Percentiles rank a stretch among this genome's conserved stretches.
Conservation (phyloP, 2,113 vertebrate genomes). For the Indri indri region DNA sequence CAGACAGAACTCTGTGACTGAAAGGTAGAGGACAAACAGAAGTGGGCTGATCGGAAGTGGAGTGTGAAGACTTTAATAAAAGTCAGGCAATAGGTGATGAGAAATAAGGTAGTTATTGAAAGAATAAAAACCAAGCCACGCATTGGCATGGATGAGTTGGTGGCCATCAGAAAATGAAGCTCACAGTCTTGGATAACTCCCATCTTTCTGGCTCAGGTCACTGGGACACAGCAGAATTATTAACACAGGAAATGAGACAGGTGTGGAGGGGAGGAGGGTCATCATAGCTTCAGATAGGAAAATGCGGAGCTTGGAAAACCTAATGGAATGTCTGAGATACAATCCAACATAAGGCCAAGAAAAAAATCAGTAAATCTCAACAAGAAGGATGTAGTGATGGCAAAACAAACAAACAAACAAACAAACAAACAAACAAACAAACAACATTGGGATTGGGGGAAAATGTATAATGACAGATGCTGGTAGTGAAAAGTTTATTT, state of each 20-base stretch:
- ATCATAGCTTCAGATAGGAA: background rate
- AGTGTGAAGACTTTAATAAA: background rate
- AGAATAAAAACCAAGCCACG: background rate
- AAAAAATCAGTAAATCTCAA: background rate
- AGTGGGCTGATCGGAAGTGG: background rate
- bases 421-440: too few relatives aligned
- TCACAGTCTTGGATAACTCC: background rate
- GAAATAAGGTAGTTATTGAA: background rate
- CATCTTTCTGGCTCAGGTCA: background rate
- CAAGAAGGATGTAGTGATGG: background rate
- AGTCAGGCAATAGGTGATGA: background rate
- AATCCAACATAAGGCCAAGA: background rate
- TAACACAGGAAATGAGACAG: background rate
- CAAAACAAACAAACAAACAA: too few relatives aligned
- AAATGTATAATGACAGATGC: fast-evolving
- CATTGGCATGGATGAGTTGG: background rate
- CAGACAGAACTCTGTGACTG: background rate
- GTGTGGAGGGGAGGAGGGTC: fast-evolving
- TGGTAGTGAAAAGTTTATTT: background rate
- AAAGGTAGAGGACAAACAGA: background rate
- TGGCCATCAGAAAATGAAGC: background rate
- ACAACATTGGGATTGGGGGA: fast-evolving
- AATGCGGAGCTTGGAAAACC: background rate
- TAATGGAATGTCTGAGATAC: fast-evolving
- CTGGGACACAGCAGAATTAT: background rate